Base-by-base conservation (phyloP, 1,140 invertebrate genomes). In the Brachionus sp. region DNA sequence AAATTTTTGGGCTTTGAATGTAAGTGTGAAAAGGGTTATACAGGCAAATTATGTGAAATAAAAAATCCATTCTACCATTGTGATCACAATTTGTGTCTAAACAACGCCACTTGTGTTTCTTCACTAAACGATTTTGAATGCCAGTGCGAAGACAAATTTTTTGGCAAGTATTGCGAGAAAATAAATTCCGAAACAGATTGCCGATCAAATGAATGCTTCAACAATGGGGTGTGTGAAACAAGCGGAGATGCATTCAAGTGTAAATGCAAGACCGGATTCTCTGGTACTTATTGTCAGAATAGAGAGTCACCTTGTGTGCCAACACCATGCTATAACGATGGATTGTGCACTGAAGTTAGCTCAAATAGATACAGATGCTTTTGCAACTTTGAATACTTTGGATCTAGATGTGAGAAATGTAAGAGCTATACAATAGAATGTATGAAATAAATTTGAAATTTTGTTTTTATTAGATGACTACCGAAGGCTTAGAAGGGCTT, bases 291-390 rank as follows among this genome's bases (percentile, higher is more conserved):
- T 29, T 77, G 73, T 33, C 25, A 84, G 29, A 83, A 35, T 33
- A 82, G 78, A 37, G 44, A 29, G 9, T 57, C 84, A 16, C 44
- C 46, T 10, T 84, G 84, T 42, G 0, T 7, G 16, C 37, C 80
- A n/a, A 33, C 23, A 29, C 23, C 73, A 33, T 85, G 84, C 39
- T 66, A 62, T 16, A 85, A 85, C 50, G 44, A 83, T 39, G 84
- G 82, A 39, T n/a, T 62, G 10, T 84, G 84, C 33, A 29, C 9
- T 50, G 10, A 25, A n/a, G 25, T 25, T 33, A 50, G 25, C 33
- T n/a, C 10, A 13, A 0, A 39, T 5, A 16, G n/a, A 19, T 77
- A 33, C n/a, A 23, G 13, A 50, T 77, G 73, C 16, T 7, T 23
- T 33, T 77, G 73, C n/a, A 0, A 0, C 6, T 13, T 33, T 33